Conservation (phyloP, 2,888 invertebrate genomes). For the Liposcelis brunnea region DNA sequence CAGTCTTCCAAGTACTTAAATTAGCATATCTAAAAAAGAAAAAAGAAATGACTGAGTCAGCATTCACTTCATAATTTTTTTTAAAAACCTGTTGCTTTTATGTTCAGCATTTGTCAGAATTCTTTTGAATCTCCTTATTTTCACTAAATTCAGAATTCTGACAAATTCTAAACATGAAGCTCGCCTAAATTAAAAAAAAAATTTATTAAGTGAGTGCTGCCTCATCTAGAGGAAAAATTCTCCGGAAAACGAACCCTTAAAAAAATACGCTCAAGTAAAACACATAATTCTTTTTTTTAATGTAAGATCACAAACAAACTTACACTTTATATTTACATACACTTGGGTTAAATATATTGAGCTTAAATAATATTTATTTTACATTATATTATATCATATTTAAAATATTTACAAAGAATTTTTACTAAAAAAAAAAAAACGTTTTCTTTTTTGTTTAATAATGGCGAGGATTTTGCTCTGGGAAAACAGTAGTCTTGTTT, state of each 20-base stretch:
- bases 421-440: not conserved
- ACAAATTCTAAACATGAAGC: too few species aligned
- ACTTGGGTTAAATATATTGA: constrained; percentile 8
- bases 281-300: constrained; percentile 3
- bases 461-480: too few species aligned
- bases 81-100: too few species aligned
- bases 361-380: constrained; percentile 6
- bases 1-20: too few species aligned
- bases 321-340: constrained; percentile 8
- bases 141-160: too few species aligned
- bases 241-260: not conserved
- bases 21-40: too few species aligned
- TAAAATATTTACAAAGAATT: not conserved
- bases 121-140: too few species aligned
- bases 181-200: too few species aligned
- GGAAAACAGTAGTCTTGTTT: not conserved
- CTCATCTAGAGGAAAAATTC: not conserved
- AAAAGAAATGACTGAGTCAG: too few species aligned
- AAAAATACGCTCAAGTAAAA: not conserved
- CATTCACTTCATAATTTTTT: too few species aligned
- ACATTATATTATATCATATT: not conserved
- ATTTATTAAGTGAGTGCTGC: not conserved
- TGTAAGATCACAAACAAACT: constrained; percentile 8
- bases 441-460: too few species aligned
- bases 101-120: too few species aligned